Percentiles rank a stretch among this genome's conserved stretches.
phyloP scores from a whole-genome alignment of 2,113 vertebrate species.

The Rostratula benghalensis region DNA sequence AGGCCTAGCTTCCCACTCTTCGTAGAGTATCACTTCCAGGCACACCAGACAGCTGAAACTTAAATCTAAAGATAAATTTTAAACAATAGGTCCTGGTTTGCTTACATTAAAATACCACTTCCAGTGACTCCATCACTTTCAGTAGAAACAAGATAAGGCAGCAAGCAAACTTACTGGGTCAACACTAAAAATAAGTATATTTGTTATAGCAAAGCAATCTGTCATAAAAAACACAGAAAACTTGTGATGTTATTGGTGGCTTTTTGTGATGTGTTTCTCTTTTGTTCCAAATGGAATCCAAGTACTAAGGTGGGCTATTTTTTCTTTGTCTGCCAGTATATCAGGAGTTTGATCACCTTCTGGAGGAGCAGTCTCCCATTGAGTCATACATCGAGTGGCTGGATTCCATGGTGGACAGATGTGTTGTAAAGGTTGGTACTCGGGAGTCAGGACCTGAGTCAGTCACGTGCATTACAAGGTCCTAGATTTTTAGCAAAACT shows the following conservation, averaged over 20 bases:
- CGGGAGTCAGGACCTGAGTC: not conserved
- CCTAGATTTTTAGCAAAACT: not conserved
- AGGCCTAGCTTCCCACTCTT: slow-evolving; percentile 42
- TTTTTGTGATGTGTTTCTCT: not conserved
- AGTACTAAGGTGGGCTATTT: not conserved
- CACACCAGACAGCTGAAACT: not conserved
- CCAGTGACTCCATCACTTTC: not conserved
- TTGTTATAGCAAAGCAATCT: not conserved
- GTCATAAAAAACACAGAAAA: not conserved
- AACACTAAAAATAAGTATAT: not conserved
- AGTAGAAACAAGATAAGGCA: not conserved
- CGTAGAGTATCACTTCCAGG: not conserved
- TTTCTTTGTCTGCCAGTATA: slow-evolving; percentile 83
- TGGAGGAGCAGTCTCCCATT: slow-evolving; percentile 97
- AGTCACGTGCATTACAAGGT: not conserved
- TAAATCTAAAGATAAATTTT: not conserved
- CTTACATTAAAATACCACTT: not conserved
- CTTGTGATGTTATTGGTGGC: not conserved
- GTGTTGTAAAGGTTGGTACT: slow-evolving; percentile 92
- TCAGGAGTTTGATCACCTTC: slow-evolving; percentile 95
- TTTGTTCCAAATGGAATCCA: not conserved
- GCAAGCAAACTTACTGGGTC: not conserved
- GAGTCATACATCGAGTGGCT: slow-evolving; percentile 98
- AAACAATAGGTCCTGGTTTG: not conserved
- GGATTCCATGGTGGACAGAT: slow-evolving; percentile 98